phyloP scores from a whole-genome alignment of 2,888 invertebrate genomes.

The Leucania comma region DNA sequence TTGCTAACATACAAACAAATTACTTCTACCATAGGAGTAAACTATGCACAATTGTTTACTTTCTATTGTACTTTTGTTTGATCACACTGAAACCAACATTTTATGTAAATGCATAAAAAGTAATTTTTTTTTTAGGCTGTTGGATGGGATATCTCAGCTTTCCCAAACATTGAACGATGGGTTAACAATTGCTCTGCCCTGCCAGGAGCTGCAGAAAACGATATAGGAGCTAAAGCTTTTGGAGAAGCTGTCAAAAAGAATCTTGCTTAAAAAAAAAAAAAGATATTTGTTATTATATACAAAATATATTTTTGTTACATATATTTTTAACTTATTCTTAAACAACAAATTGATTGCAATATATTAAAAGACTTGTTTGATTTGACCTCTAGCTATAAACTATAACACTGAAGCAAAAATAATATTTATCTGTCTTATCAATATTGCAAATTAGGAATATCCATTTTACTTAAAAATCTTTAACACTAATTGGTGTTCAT shows the following conservation, averaged over 20 bases:
- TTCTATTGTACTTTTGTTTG: background rate
- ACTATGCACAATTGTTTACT: background rate
- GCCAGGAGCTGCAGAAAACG: slow-evolving; percentile 91
- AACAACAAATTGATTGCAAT: slow-evolving; percentile 45
- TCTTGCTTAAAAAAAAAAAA: slow-evolving; percentile 70
- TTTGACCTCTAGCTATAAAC: slow-evolving; percentile 25
- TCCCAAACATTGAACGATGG: slow-evolving; percentile 91
- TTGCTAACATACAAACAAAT: too few species aligned
- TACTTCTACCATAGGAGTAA: background rate
- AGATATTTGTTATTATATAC: slow-evolving; percentile 43
- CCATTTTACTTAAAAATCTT: slow-evolving; percentile 86
- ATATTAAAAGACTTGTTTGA: slow-evolving; percentile 35
- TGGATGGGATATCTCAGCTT: slow-evolving; percentile 90
- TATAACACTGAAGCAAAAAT: slow-evolving; percentile 16
- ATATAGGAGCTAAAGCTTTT: slow-evolving; percentile 90
- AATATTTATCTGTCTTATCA: background rate
- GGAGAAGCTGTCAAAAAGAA: slow-evolving; percentile 91
- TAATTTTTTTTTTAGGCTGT: slow-evolving; percentile 83
- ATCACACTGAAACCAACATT: background rate
- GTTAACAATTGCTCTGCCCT: slow-evolving; percentile 89
- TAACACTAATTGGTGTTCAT: slow-evolving; percentile 96
- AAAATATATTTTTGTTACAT: slow-evolving; percentile 65
- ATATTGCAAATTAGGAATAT: slow-evolving; percentile 30
- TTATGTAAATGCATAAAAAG: background rate
- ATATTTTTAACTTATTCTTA: slow-evolving; percentile 52